Conservation (phyloP, 2,797 vertebrate species). For the Pangasius macronema region DNA sequence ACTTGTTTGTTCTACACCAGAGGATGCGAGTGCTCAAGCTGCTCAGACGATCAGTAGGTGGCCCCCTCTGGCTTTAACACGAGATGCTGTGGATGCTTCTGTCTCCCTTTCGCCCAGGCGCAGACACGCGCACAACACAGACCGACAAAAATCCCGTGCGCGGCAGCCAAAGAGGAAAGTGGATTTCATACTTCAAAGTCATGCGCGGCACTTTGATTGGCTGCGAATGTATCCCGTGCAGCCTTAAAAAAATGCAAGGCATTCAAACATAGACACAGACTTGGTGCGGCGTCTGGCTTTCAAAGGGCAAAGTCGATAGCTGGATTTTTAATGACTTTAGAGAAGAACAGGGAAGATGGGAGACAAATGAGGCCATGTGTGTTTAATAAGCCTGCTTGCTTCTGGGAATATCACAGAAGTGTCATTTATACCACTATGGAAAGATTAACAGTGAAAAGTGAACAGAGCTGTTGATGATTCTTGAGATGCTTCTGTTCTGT, state of each 20-base stretch:
- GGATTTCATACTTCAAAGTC: constrained; percentile 79
- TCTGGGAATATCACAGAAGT: constrained; percentile 17
- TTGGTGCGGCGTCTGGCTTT: constrained; percentile 69
- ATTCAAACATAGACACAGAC: constrained; percentile 44
- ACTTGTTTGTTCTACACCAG: not conserved
- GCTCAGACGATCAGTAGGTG: constrained; percentile 72
- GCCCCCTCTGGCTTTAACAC: constrained; percentile 76
- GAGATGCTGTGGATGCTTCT: constrained; percentile 41
- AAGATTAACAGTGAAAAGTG: constrained; percentile 27
- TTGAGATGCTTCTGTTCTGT: constrained; percentile 18
- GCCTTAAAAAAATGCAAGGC: constrained; percentile 54
- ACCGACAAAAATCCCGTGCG: not conserved
- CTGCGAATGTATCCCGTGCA: constrained; percentile 65
- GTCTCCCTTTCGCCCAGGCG: constrained; percentile 60
- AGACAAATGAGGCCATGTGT: constrained; percentile 55
- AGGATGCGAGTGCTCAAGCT: constrained; percentile 14
- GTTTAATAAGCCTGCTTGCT: constrained; percentile 56
- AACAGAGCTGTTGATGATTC: constrained; percentile 6
- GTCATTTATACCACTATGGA: not conserved
- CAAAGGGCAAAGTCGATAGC: constrained; percentile 64
- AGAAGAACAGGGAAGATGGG: constrained; percentile 9
- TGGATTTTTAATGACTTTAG: constrained; percentile 65
- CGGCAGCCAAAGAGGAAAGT: constrained; percentile 67
- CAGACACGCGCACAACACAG: constrained; percentile 9
- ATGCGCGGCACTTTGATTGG: constrained; percentile 76